These are phyloP conservation scores for Drosophila tropicalis DNA, from an alignment of 1,140 invertebrate species.

Conservation along the genomic window DNA sequence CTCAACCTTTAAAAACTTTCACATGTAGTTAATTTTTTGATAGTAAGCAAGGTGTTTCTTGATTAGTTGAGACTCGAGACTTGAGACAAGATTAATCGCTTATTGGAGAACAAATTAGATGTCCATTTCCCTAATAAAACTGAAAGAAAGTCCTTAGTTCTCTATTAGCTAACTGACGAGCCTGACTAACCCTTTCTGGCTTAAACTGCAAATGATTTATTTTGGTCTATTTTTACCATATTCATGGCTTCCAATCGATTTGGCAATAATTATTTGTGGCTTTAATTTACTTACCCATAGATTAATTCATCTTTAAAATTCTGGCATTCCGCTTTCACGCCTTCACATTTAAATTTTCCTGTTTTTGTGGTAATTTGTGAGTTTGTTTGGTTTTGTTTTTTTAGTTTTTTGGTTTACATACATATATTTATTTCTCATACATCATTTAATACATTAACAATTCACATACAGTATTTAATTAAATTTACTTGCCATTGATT, in stretches of 20 bases:
- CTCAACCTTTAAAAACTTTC: background rate
- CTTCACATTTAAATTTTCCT: background rate
- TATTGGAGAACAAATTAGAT: too few species aligned
- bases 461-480: constrained; percentile 79
- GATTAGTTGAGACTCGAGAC: too few species aligned
- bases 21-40: too few species aligned
- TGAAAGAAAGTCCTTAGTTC: too few species aligned
- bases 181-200: too few species aligned
- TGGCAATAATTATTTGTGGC: background rate
- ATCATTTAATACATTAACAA: constrained; percentile 79
- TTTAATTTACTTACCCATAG: constrained; percentile 4
- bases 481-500: constrained; percentile 77
- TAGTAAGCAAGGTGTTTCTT: too few species aligned
- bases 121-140: too few species aligned
- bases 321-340: background rate
- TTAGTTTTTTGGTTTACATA: constrained; percentile 30
- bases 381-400: background rate
- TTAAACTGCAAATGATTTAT: too few species aligned
- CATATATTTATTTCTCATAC: constrained; percentile 62
- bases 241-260: background rate
- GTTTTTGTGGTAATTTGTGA: background rate
- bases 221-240: background rate
- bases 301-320: constrained; percentile 5
- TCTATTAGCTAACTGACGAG: too few species aligned
- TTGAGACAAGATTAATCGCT: too few species aligned